These are phyloP conservation scores for Eudasyphora cyanicolor DNA, from an alignment of 2,888 invertebrate genomes.

Conservation along the genomic window DNA sequence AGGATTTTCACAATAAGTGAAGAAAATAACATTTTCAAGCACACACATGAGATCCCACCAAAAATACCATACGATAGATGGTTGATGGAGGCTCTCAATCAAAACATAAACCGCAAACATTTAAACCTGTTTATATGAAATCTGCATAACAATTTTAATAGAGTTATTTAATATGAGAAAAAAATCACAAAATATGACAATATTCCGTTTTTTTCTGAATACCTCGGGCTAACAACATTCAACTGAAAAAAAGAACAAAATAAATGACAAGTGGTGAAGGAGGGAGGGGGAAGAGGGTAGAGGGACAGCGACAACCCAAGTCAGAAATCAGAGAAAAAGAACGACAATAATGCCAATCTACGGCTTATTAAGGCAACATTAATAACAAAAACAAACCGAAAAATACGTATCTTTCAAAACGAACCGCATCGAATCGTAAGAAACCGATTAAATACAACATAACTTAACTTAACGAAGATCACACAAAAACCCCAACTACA, in stretches of 20 bases:
- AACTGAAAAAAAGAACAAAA: conserved; percentile 35
- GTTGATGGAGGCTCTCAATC: too few species aligned
- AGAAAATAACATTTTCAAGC: conserved; percentile 20
- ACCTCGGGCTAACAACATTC: conserved; percentile 48
- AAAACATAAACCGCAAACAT: conserved; percentile 41
- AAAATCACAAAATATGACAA: conserved; percentile 43
- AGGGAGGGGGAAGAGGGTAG: neutral
- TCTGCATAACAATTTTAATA: conserved; percentile 57
- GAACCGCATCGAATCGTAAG: conserved; percentile 76
- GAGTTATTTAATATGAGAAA: conserved; percentile 49
- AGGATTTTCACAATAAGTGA: conserved; percentile 29
- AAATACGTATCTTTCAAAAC: conserved; percentile 68
- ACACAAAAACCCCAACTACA: too few species aligned
- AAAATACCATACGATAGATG: too few species aligned
- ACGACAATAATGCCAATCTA: conserved; percentile 79
- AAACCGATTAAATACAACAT: conserved; percentile 67
- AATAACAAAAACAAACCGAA: conserved; percentile 65
- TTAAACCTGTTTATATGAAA: conserved; percentile 56
- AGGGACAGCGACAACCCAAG: conserved; percentile 6
- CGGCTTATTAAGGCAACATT: conserved; percentile 73
- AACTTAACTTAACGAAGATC: conserved; percentile 57
- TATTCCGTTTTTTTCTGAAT: conserved; percentile 34
- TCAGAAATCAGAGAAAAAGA: conserved; percentile 36
- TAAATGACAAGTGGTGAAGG: neutral
- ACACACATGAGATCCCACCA: conserved; percentile 28